These are phyloP conservation scores for Arion vulgaris DNA, from an alignment of 1,140 invertebrate genomes.

Conservation along the genomic window DNA sequence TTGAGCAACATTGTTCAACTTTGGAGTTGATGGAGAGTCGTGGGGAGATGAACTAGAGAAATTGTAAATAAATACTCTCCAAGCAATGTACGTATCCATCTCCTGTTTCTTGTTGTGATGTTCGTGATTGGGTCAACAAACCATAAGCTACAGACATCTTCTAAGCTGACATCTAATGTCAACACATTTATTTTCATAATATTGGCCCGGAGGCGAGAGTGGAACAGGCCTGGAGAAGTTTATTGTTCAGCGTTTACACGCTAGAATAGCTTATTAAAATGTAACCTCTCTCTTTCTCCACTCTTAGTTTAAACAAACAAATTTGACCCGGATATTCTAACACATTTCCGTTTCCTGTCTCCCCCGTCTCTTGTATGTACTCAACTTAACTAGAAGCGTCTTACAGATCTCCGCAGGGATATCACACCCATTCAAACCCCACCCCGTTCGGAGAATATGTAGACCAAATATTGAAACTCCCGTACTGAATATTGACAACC, in stretches of 20 bases:
- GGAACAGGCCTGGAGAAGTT: not conserved
- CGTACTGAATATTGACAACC: not conserved
- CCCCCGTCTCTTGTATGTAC: not conserved
- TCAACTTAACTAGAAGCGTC: not conserved
- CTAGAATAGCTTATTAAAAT: not conserved
- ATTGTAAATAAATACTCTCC: not conserved
- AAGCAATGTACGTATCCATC: not conserved
- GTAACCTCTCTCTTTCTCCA: not conserved
- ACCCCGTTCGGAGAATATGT: not conserved
- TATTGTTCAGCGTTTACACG: not conserved
- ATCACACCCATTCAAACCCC: not conserved
- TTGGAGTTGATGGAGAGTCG: no score
- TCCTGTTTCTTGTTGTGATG: not conserved
- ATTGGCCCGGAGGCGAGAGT: not conserved
- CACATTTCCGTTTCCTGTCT: not conserved
- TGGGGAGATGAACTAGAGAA: no score
- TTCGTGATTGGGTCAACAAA: not conserved
- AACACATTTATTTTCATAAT: constrained; percentile 16
- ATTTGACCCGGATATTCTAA: not conserved
- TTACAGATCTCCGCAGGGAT: not conserved
- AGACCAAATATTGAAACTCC: not conserved
- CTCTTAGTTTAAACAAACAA: not conserved
- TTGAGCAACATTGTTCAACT: no score
- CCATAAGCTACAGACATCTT: not conserved
- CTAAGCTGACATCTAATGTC: not conserved